A percentile compares a stretch with the other conserved stretches of the same genome.
phyloP scores from a whole-genome alignment of 2,888 invertebrate species.

The Cephonodes hylas region DNA sequence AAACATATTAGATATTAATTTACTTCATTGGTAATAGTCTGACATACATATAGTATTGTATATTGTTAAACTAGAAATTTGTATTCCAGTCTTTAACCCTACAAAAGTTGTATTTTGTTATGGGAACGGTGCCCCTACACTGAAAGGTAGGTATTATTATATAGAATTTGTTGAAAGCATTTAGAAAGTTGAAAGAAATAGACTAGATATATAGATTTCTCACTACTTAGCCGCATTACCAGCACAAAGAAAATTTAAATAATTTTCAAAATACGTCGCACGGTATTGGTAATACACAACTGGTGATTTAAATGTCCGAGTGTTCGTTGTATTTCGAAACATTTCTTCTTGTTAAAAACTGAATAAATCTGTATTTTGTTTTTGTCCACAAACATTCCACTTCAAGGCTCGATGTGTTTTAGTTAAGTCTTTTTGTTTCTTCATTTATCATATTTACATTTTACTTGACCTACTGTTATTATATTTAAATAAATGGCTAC shows the following conservation, averaged over 20 bases:
- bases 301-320: conserved; percentile 19
- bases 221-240: no score
- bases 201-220: no score
- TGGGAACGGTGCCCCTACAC: no score
- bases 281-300: conserved; percentile 20
- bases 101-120: no score
- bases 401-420: conserved; percentile 20
- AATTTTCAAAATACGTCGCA: conserved; percentile 14
- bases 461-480: not conserved
- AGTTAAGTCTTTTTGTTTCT: not conserved
- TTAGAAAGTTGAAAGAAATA: no score
- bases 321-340: conserved; percentile 29
- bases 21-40: no score
- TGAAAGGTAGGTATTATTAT: no score
- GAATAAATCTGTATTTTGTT: conserved; percentile 28
- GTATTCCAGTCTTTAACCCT: no score
- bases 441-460: conserved; percentile 13
- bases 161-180: no score
- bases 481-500: not conserved
- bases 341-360: conserved; percentile 30
- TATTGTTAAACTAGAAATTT: no score
- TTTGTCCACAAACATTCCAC: conserved; percentile 24
- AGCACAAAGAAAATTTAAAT: not conserved
- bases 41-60: no score
- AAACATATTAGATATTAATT: no score